A percentile compares a stretch with the other conserved stretches of the same genome.
Evolutionary conservation across 2,113 vertebrate species (phyloP).

Genomic region (Ivindomyrus marchei): DNA sequence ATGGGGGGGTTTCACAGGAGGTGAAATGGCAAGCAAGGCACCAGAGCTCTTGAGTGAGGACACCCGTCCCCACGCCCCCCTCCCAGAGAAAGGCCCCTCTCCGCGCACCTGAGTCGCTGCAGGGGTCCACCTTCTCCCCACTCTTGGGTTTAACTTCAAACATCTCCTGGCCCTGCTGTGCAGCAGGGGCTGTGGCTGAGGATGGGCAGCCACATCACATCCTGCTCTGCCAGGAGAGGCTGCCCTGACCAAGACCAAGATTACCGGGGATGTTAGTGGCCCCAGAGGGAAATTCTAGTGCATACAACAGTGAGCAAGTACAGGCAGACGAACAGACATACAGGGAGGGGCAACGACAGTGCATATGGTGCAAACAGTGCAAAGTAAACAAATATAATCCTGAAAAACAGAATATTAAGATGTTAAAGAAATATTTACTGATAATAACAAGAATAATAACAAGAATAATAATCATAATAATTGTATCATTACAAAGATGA

Average conservation of each 20-base stretch:
- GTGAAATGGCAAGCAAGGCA: background rate
- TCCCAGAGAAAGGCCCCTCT: background rate
- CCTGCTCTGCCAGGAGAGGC: background rate
- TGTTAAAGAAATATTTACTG: background rate
- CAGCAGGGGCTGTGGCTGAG: background rate
- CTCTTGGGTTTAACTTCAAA: conserved; percentile 78
- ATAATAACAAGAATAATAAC: background rate
- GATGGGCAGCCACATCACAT: background rate
- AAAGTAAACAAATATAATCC: background rate
- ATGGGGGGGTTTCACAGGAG: background rate
- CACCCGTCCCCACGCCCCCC: background rate
- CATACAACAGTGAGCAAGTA: background rate
- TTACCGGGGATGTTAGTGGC: background rate
- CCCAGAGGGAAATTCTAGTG: background rate
- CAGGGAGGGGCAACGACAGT: background rate
- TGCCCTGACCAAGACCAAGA: background rate
- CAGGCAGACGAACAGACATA: background rate
- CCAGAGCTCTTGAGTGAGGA: background rate
- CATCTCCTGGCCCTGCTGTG: conserved; percentile 54
- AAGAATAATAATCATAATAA: background rate
- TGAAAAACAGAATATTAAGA: background rate
- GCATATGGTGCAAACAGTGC: background rate
- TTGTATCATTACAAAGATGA: background rate
- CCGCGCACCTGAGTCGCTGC: conserved; percentile 72
- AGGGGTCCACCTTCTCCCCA: conserved; percentile 69